These are phyloP conservation scores for Sciurus carolinensis DNA, from an alignment of 2,797 vertebrate species.

Conservation along the genomic window DNA sequence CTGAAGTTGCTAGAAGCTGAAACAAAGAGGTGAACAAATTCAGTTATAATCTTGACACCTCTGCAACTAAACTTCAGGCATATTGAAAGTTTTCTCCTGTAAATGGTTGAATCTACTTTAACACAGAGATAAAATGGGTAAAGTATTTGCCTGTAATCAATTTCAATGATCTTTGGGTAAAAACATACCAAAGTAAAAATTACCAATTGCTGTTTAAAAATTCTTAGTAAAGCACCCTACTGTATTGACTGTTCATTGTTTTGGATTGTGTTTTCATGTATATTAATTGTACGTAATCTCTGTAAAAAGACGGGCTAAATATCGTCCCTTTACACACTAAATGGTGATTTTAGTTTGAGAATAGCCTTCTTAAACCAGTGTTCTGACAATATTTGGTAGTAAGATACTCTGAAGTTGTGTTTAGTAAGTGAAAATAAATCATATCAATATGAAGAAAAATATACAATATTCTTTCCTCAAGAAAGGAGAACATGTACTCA, in stretches of 20 bases:
- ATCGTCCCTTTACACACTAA: neutral
- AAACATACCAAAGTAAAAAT: conserved; percentile 6
- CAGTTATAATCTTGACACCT: neutral
- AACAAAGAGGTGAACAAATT: neutral
- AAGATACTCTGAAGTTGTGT: neutral
- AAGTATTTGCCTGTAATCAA: neutral
- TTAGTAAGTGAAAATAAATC: neutral
- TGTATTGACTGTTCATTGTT: neutral
- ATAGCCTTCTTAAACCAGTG: neutral
- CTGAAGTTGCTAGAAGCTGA: neutral
- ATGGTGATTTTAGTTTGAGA: neutral
- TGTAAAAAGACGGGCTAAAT: neutral
- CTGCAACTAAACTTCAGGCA: neutral
- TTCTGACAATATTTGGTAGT: neutral
- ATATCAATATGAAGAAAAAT: neutral
- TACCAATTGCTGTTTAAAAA: neutral
- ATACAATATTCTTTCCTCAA: neutral
- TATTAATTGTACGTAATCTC: neutral
- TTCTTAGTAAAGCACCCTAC: neutral
- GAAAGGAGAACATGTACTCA: neutral
- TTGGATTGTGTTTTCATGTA: neutral
- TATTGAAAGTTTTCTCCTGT: neutral
- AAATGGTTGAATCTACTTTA: neutral
- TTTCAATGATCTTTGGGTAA: neutral
- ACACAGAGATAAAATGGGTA: neutral